Conservation (phyloP, 2,888 invertebrate genomes). For the Tipula unca region DNA sequence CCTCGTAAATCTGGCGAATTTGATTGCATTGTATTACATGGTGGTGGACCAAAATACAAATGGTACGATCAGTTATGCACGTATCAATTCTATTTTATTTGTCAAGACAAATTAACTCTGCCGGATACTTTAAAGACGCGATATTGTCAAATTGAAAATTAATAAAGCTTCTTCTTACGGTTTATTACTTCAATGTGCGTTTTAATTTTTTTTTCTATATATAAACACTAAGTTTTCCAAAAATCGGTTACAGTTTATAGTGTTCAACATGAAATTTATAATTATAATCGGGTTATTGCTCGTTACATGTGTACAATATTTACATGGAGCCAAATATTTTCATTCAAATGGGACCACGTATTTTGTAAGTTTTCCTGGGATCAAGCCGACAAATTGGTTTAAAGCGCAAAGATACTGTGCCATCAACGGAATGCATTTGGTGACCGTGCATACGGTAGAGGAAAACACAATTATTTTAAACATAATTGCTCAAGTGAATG, state of each 20-base stretch:
- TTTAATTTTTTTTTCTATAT: neutral
- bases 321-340: neutral
- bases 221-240: neutral
- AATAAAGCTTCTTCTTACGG: neutral
- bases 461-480: neutral
- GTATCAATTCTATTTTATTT: neutral
- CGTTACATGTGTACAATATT: neutral
- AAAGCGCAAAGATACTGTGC: neutral
- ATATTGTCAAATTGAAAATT: neutral
- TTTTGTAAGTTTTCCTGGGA: neutral
- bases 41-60: neutral
- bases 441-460: neutral
- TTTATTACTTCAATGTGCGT: neutral
- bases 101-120: neutral
- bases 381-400: neutral
- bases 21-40: neutral
- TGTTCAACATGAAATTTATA: neutral
- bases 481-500: neutral
- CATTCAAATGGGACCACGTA: neutral
- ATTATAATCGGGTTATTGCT: neutral
- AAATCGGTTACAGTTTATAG: neutral
- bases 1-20: neutral
- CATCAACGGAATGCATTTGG: neutral
- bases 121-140: neutral
- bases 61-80: neutral